These are phyloP conservation scores for Myoxocephalus aenaeus DNA, from an alignment of 2,797 vertebrate species.

Conservation along the genomic window DNA sequence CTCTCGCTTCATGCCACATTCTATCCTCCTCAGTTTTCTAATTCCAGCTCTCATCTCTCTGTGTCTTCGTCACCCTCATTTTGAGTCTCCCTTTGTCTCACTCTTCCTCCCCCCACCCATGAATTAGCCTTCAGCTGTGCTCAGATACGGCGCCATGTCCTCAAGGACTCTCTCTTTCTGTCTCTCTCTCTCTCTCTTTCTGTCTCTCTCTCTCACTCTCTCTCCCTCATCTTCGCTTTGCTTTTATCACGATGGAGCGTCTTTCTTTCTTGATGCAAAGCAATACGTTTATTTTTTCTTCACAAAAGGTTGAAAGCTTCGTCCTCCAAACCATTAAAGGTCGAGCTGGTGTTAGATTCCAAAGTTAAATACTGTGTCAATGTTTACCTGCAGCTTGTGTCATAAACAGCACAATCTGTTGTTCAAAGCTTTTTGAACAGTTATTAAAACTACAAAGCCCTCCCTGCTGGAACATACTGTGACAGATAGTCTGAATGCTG, in stretches of 20 bases:
- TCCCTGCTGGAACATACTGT: not conserved
- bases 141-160: conserved; percentile 36
- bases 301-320: not conserved
- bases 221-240: not conserved
- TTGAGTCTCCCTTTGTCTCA: not conserved
- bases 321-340: not conserved
- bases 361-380: not conserved
- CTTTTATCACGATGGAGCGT: not conserved
- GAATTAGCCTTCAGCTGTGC: conserved; percentile 31
- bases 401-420: not conserved
- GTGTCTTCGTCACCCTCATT: not conserved
- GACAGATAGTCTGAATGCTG: not conserved
- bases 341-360: not conserved
- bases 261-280: not conserved
- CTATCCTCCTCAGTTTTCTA: conserved; percentile 6
- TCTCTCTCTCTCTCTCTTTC: not conserved
- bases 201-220: too few relatives aligned
- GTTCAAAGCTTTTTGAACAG: not conserved
- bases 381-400: not conserved
- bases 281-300: not conserved
- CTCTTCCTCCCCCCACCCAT: not conserved
- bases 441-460: not conserved
- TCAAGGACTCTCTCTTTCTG: conserved; percentile 12
- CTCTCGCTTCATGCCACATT: not conserved
- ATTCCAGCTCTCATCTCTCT: conserved; percentile 6